Percentiles rank a stretch among this genome's conserved stretches.
Evolutionary conservation across 1,140 invertebrate genomes (phyloP).

Genomic region (Sycophila sp.): DNA sequence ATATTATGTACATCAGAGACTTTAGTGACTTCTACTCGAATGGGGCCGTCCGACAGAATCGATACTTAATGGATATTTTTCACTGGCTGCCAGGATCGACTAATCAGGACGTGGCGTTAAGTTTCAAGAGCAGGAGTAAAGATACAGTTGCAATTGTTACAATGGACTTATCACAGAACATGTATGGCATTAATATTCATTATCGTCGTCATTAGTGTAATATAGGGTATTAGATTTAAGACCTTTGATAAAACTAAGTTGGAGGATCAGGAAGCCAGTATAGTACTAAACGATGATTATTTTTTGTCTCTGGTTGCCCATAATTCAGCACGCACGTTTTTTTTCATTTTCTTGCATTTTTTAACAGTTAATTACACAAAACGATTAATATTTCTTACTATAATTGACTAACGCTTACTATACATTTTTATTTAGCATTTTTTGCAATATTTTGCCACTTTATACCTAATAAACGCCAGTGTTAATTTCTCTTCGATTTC

Average conservation of each 20-base stretch:
- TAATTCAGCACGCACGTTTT: conserved; percentile 53
- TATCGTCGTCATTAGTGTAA: conserved; percentile 59
- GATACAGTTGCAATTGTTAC: conserved; percentile 65
- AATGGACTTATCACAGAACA: conserved; percentile 70
- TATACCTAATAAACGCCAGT: conserved; percentile 34
- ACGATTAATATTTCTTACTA: conserved; percentile 58
- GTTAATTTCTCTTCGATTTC: conserved; percentile 20
- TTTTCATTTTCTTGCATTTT: conserved; percentile 26
- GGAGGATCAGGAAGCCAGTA: conserved; percentile 65
- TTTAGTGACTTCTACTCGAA: conserved; percentile 39
- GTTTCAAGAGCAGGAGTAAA: conserved; percentile 51
- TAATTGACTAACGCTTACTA: conserved; percentile 65
- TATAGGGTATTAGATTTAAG: conserved; percentile 49
- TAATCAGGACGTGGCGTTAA: conserved; percentile 46
- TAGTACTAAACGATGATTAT: conserved; percentile 62
- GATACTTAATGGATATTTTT: conserved; percentile 52
- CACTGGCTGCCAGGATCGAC: conserved; percentile 59
- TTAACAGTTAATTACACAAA: conserved; percentile 52
- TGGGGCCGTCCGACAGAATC: conserved; percentile 56
- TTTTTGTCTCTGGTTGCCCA: conserved; percentile 61
- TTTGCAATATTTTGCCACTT: conserved; percentile 23
- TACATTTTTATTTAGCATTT: conserved; percentile 50
- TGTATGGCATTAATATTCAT: conserved; percentile 69
- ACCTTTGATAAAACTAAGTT: conserved; percentile 62
- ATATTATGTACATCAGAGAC: conserved; percentile 39